phyloP scores from a whole-genome alignment of 2,888 invertebrate species.

The Drosophila phalerata region DNA sequence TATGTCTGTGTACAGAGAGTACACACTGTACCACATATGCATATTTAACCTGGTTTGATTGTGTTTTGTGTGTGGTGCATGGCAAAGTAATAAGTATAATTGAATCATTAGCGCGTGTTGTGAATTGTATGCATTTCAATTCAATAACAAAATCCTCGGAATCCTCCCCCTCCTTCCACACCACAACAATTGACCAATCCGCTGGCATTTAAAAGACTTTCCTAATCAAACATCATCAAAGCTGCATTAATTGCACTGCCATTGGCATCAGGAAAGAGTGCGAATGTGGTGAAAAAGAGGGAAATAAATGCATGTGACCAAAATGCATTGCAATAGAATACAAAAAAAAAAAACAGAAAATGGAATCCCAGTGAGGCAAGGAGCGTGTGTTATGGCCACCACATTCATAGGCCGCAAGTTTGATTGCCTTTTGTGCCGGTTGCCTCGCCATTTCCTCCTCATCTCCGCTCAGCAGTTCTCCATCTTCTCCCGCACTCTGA shows the following conservation, averaged over 20 bases:
- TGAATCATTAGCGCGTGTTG: constrained; percentile 74
- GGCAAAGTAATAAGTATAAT: constrained; percentile 70
- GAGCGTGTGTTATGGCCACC: neutral
- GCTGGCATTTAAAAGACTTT: constrained; percentile 38
- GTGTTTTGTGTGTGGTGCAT: constrained; percentile 21
- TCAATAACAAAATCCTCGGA: constrained; percentile 43
- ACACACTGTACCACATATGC: constrained; percentile 21
- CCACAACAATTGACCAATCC: constrained; percentile 4
- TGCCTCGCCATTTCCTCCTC: neutral
- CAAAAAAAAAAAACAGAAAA: constrained; percentile 1
- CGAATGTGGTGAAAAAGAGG: neutral
- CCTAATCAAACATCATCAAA: constrained; percentile 69
- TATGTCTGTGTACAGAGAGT: constrained; percentile 13
- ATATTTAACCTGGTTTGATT: constrained; percentile 47
- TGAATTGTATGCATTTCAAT: constrained; percentile 69
- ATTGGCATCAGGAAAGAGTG: neutral
- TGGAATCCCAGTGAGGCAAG: neutral
- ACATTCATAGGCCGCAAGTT: constrained; percentile 68
- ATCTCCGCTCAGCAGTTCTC: neutral
- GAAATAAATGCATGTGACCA: constrained; percentile 11
- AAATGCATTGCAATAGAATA: constrained; percentile 39
- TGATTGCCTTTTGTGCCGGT: constrained; percentile 69
- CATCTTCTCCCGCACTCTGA: constrained; percentile 27
- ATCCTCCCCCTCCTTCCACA: neutral
- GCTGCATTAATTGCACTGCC: constrained; percentile 52